Evolutionary conservation across 1,140 invertebrate genomes (phyloP), one percentile per base, ranked within the genome.

Genomic region (Rhizoglyphus robini): DNA sequence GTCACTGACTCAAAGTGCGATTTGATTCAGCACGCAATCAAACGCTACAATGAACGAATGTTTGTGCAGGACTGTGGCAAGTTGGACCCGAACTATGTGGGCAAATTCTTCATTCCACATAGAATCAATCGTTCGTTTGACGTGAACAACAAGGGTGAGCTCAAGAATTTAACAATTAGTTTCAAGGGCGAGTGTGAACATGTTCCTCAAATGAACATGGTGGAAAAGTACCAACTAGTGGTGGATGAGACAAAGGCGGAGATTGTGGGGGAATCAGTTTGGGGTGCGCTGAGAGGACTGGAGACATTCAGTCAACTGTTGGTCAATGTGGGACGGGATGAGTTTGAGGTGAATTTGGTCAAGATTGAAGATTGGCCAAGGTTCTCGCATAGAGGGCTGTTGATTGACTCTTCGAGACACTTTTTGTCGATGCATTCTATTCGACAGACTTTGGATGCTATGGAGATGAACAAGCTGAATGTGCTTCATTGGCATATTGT

Each of bases 401-500:
- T 94, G 27, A 70, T 94, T 20, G 90, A 92, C 73, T 90, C 88
- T 0, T 82, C 87, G 1, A 79, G 90, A 4, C 90, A 94, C 76
- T 94, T 81, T 74, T 74, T 90, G 5, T 80, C 85, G 0, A 67
- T 88, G 1, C 51, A 71, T 1, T 81, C 80, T 48, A 82, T 93
- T 23, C 69, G 81, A 8, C 73, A 81, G 48, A 86, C 82, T 0
- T 71, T 92, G 34, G 86, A 80, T 68, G 72, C 86, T 0, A 90
- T 94, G 88, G 81, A 85, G 1, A 85, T 86, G 68, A 91, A 90
- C 74, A 96, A 95, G 76, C 76, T 90, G 63, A 95, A 95, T 75
- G 88, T 94, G 0, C 85, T 96, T 65, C 91, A 95, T 74, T 96
- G 91, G 91, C 91, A 96, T 74, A 87, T 96, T 27, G 84, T 88